A percentile compares a stretch with the other conserved stretches of the same genome.
phyloP scores from a whole-genome alignment of 2,113 vertebrate genomes.

The Raja brachyura region DNA sequence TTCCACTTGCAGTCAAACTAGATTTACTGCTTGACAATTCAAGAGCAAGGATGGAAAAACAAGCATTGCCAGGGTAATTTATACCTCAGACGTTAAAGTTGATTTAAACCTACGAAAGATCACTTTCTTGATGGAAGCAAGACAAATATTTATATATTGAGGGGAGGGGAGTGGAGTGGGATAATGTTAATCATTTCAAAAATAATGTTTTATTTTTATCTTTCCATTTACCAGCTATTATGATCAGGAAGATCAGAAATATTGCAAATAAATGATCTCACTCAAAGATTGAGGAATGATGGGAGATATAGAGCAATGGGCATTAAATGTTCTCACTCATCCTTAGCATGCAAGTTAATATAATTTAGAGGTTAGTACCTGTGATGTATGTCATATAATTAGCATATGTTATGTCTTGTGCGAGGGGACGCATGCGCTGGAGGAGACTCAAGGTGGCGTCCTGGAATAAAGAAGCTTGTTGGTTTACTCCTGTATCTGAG shows the following conservation, averaged over 20 bases:
- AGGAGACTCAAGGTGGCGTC: too few species aligned
- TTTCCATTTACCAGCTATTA: neutral
- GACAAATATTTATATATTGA: neutral
- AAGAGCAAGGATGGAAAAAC: conserved; percentile 23
- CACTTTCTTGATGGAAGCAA: neutral
- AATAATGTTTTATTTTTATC: neutral
- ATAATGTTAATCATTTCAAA: neutral
- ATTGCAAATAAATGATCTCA: too few species aligned
- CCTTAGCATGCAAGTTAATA: neutral
- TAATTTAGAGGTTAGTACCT: neutral
- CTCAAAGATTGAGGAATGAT: neutral
- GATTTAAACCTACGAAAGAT: neutral
- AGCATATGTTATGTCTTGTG: too few species aligned
- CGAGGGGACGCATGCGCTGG: too few species aligned
- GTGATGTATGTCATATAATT: too few species aligned
- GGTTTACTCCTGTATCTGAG: too few species aligned
- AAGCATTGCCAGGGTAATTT: neutral
- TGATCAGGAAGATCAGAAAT: neutral
- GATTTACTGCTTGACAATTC: neutral
- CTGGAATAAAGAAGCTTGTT: too few species aligned
- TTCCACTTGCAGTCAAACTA: conserved; percentile 2
- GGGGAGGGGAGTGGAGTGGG: neutral
- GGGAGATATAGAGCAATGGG: neutral
- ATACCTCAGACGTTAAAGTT: neutral
- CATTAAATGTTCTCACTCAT: neutral